A percentile compares a stretch with the other conserved stretches of the same genome.
phyloP scores from a whole-genome alignment of 1,140 invertebrate species.

The Tachypleus tridentatus region DNA sequence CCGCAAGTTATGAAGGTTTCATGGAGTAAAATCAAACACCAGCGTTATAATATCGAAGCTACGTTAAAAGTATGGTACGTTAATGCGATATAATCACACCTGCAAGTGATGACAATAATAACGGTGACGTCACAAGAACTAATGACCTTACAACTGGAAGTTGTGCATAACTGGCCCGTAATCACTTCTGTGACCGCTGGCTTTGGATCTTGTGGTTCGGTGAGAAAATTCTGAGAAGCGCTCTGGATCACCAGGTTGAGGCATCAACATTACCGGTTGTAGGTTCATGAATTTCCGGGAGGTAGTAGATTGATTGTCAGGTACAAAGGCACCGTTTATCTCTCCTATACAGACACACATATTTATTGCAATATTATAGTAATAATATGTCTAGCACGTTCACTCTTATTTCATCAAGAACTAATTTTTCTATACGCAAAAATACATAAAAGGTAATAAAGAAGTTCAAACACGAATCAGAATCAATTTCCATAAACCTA shows the following conservation, averaged over 20 bases:
- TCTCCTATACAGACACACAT: slow-evolving; percentile 49
- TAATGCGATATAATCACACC: too few relatives aligned
- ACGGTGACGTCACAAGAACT: too few relatives aligned
- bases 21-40: too few relatives aligned
- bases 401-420: background rate
- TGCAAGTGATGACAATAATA: too few relatives aligned
- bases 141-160: slow-evolving; percentile 8
- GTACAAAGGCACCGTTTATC: slow-evolving; percentile 70
- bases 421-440: background rate
- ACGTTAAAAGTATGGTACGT: too few relatives aligned
- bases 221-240: slow-evolving; percentile 15
- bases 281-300: slow-evolving; percentile 72
- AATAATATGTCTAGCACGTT: background rate
- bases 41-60: too few relatives aligned
- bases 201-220: slow-evolving; percentile 12
- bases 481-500: too few relatives aligned
- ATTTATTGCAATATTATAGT: background rate
- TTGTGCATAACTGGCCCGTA: slow-evolving; percentile 15
- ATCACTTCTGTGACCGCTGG: slow-evolving; percentile 2
- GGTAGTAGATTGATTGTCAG: slow-evolving; percentile 58
- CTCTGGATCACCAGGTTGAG: slow-evolving; percentile 15
- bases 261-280: slow-evolving; percentile 44
- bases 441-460: too few relatives aligned
- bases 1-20: too few relatives aligned
- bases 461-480: too few relatives aligned